Base-by-base conservation (phyloP, 35 echinoderm and acorn worm species). In the Anneissia japonica region DNA sequence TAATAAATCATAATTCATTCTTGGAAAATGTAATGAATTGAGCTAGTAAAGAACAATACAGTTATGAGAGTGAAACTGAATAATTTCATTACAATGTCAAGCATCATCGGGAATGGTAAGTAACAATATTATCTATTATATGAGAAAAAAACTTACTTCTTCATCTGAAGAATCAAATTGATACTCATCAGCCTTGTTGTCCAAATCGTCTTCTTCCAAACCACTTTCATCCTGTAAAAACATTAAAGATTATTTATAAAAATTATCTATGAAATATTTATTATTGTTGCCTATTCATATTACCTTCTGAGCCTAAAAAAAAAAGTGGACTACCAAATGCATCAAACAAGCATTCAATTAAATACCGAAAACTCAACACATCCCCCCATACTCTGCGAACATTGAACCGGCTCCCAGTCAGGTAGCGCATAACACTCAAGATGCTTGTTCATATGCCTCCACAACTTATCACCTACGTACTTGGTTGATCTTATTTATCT, bases 121-220 rank as follows among this genome's bases (percentile, higher is more conserved):
- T 81, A 32, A 6, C 28, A 0, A 81, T 16, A 21, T 19, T 39
- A 38, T 12, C 23, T 0, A 21, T 5, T 39, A 55, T 37, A 33
- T 30, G 29, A 33, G 32, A 36, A 10, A 4, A 72, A 34, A 0
- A 46, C 0, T 64, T 85, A 97, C 95, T 91, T 97, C 95, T 85
- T 97, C 95, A 91, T 97, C 95, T 17, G 95, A 97, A n/a, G 95
- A 97, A 75, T 97, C 95, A 86, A 88, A 93, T 35, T 97, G 91
- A 90, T 97, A 97, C 88, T 97, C 95, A 88, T 93, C 89, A 29
- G 51, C 64, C 33, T 32, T 34, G 31, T 85, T 85, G 39, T 35
- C 34, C n/a, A n/a, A n/a, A 16, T 82, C 30, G 26, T 56, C 29
- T 23, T 78, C 73, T 55, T 72, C 43, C 37, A 39, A 31, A 32